Base-by-base conservation (phyloP, 2,888 invertebrate genomes). In the Euplexia lucipara region DNA sequence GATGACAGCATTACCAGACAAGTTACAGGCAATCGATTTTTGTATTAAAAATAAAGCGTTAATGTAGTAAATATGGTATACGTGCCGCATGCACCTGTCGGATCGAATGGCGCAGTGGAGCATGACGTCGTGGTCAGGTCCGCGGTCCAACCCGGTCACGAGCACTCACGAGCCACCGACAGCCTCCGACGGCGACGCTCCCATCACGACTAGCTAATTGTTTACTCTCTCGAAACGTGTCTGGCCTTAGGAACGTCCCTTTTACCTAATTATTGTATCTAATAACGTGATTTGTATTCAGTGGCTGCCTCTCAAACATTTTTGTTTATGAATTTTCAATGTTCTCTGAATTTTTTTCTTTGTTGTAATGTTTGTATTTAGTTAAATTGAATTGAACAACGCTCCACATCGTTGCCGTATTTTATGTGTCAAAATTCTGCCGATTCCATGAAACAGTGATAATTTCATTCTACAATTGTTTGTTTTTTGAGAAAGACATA, bases 51-150 rank as follows among this genome's bases (percentile, higher is more conserved):
- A 57, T 48, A 41, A 47, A 60, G 48, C 39, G 52, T 49, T 66
- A 69, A 54, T 71, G 66, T 59, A 61, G 49, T 65, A 63, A 60
- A 70, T 64, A 68, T 77, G 47, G 58, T 71, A 54, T 75, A 67
- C 71, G 70, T 74, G 77, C 75, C 62, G 70, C 79, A 83, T 84
- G 79, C 93, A 93, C 93, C 92, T 94, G 94, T 88, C 91, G 89
- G 79, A 88, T 86, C 90, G 88, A 92, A 92, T 88, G 84, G 87
- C 57, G 84, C 91, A 88, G 69, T 89, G 85, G 84, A 90, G 89
- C 93, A 84, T 91, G 86, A 86, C 90, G 77, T 81, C 81, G 84
- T 83, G 80, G 86, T 83, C 86, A 87, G 87, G 88, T 88, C 81
- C 80, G 81, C 75, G 76, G 79, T 62, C 65, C 74, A 61, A 42